Evolutionary conservation across 2,113 vertebrate species (phyloP).

Genomic region (Physeter macrocephalus): DNA sequence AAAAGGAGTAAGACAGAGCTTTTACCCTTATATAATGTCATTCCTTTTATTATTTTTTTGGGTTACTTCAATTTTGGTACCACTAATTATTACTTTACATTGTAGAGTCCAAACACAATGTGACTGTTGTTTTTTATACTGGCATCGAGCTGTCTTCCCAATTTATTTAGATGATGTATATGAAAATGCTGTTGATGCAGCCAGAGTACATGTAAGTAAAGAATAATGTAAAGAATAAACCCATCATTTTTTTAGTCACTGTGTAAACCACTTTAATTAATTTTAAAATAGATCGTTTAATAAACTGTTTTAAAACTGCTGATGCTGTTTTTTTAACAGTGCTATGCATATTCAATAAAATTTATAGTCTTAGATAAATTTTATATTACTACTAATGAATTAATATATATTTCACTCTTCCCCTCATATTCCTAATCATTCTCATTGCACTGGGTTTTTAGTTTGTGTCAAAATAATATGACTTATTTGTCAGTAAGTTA

Average conservation of each 20-base stretch:
- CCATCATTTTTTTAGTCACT: not conserved
- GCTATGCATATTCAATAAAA: not conserved
- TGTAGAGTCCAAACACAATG: slow-evolving; percentile 91
- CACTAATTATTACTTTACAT: slow-evolving; percentile 63
- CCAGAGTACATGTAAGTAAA: slow-evolving; percentile 92
- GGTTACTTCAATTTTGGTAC: slow-evolving; percentile 15
- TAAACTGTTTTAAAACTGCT: not conserved
- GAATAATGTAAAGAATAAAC: not conserved
- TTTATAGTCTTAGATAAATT: slow-evolving; percentile 4
- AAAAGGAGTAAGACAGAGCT: not conserved
- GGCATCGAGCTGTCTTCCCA: slow-evolving; percentile 97
- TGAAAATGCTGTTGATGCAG: slow-evolving; percentile 94
- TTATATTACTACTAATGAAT: not conserved
- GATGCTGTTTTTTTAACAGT: not conserved
- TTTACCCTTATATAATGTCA: not conserved
- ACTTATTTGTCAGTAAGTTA: not conserved
- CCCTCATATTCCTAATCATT: not conserved
- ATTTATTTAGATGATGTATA: slow-evolving; percentile 98
- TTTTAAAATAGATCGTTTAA: not conserved
- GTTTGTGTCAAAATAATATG: not conserved
- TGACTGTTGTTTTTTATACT: slow-evolving; percentile 97
- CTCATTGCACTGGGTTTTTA: slow-evolving; percentile 36
- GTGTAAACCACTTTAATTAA: not conserved
- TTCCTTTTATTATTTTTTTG: not conserved
- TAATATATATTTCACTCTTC: not conserved